Conservation (phyloP, 2,888 invertebrate species). For the Lamellibrachia columna region DNA sequence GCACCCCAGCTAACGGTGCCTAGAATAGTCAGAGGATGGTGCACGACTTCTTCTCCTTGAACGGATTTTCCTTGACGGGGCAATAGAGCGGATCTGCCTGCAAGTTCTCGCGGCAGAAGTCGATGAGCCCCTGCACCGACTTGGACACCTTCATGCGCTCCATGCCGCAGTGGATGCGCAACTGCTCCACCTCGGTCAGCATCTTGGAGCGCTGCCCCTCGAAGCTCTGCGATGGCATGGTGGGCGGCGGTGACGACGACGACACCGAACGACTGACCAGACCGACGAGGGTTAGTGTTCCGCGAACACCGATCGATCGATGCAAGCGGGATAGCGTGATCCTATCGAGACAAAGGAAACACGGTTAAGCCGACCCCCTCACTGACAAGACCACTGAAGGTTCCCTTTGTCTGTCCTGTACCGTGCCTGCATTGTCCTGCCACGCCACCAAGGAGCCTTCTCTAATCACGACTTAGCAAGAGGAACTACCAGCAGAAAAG, state of each 20-base stretch:
- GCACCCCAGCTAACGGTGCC: not conserved
- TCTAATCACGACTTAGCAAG: not conserved
- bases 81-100: slow-evolving; percentile 54
- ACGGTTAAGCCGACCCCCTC: slow-evolving; percentile 9
- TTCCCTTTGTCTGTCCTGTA: not conserved
- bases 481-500: slow-evolving; percentile 16
- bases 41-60: slow-evolving; percentile 60
- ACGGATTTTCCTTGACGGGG: slow-evolving; percentile 62
- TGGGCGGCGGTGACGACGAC: not conserved
- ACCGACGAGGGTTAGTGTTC: not conserved
- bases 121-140: slow-evolving; percentile 52
- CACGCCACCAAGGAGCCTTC: slow-evolving; percentile 1
- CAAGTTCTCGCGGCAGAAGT: slow-evolving; percentile 49
- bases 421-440: slow-evolving; percentile 6
- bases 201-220: slow-evolving; percentile 45
- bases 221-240: slow-evolving; percentile 24
- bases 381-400: not conserved
- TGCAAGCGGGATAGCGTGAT: slow-evolving; percentile 4
- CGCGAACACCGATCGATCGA: not conserved
- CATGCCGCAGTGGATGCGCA: slow-evolving; percentile 50
- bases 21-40: slow-evolving; percentile 47
- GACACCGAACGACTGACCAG: not conserved
- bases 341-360: slow-evolving; percentile 12
- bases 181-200: slow-evolving; percentile 49
- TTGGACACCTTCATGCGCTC: slow-evolving; percentile 49